Evolutionary conservation across 2,797 vertebrate species (phyloP).

Genomic region (Perodicticus potto): DNA sequence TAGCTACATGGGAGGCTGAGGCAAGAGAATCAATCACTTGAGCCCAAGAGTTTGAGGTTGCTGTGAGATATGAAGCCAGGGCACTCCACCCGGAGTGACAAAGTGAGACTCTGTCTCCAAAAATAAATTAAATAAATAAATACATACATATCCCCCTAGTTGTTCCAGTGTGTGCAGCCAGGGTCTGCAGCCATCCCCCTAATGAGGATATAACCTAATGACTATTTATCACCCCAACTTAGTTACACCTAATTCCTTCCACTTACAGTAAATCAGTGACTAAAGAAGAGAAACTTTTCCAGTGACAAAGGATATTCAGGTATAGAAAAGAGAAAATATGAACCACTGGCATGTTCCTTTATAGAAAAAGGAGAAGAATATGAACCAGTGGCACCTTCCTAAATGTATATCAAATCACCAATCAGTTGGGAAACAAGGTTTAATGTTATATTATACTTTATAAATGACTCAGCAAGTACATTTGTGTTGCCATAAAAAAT

Average conservation of each 20-base stretch:
- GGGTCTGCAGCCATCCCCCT: not conserved
- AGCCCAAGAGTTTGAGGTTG: too few relatives aligned
- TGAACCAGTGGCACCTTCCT: not conserved
- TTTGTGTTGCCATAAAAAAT: not conserved
- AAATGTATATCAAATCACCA: not conserved
- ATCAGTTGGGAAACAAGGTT: not conserved
- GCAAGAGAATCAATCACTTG: too few relatives aligned
- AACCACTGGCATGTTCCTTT: not conserved
- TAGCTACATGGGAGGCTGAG: too few relatives aligned
- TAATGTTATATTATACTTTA: slow-evolving; percentile 33
- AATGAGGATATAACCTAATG: not conserved
- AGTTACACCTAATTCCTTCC: not conserved
- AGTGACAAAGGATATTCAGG: not conserved
- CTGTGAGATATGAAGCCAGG: too few relatives aligned
- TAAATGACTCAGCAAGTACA: slow-evolving; percentile 6
- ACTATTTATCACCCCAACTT: not conserved
- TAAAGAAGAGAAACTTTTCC: not conserved
- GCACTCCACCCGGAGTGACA: too few relatives aligned
- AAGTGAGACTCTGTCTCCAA: too few relatives aligned
- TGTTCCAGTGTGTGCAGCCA: not conserved
- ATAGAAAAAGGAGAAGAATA: not conserved
- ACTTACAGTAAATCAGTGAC: not conserved
- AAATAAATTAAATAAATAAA: too few relatives aligned
- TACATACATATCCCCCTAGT: too few relatives aligned
- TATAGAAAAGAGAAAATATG: not conserved